Conservation (phyloP, 2,888 invertebrate species). For the Bruchidius siliquastri region DNA sequence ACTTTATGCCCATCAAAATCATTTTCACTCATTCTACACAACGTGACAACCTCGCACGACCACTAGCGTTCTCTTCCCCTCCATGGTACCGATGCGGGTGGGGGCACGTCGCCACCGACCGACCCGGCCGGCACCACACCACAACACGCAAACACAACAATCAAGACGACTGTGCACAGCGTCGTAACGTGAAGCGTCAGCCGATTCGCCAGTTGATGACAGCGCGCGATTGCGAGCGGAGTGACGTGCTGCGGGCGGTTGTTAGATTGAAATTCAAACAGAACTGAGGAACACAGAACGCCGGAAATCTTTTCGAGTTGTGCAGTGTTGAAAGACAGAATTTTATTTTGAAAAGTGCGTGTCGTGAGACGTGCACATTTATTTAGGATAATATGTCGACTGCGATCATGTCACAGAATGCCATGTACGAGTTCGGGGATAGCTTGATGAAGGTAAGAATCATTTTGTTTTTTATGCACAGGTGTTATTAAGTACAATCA, state of each 20-base stretch:
- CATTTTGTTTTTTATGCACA: background rate
- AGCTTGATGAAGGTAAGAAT: constrained; percentile 64
- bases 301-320: background rate
- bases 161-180: background rate
- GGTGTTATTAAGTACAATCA: too few relatives aligned
- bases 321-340: background rate
- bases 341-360: background rate
- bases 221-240: constrained; percentile 38
- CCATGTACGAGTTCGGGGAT: constrained; percentile 73
- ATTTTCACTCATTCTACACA: background rate
- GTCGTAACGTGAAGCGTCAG: constrained; percentile 24
- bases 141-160: background rate
- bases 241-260: constrained; percentile 24
- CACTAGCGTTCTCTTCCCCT: constrained; percentile 5
- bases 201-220: constrained; percentile 25
- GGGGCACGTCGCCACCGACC: constrained; percentile 11
- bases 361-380: constrained; percentile 22
- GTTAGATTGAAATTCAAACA: background rate
- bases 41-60: constrained; percentile 8
- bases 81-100: constrained; percentile 5
- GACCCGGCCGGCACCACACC: background rate
- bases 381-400: constrained; percentile 57
- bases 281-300: background rate
- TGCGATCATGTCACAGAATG: constrained; percentile 71
- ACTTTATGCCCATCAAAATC: too few relatives aligned